Conservation (phyloP, 2,797 vertebrate genomes). For the Semotilus atromaculatus region DNA sequence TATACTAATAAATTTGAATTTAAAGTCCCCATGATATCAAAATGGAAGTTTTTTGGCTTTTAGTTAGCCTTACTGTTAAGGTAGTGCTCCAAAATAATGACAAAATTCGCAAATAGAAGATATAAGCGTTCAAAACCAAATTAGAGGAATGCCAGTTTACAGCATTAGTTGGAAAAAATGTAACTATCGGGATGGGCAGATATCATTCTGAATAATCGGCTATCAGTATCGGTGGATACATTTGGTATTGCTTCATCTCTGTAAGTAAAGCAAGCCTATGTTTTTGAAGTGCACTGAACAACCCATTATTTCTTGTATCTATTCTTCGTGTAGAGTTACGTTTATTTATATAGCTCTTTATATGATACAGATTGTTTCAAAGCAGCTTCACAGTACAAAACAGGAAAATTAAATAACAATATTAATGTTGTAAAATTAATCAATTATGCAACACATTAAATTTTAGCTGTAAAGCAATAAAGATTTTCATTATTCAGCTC, state of each 20-base stretch:
- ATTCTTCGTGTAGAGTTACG: no score
- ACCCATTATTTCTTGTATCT: background rate
- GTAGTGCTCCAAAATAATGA: background rate
- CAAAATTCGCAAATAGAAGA: no score
- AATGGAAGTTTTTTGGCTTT: no score
- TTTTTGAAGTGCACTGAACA: no score
- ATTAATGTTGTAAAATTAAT: background rate
- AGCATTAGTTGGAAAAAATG: no score
- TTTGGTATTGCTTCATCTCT: background rate
- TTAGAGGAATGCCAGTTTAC: no score
- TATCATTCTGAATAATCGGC: no score
- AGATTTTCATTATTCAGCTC: background rate
- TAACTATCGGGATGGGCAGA: background rate
- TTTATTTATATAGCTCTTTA: background rate
- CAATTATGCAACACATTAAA: background rate
- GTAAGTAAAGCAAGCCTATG: no score
- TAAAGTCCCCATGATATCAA: no score
- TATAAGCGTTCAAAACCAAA: no score
- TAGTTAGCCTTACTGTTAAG: background rate
- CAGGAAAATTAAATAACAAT: background rate
- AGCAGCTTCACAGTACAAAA: background rate
- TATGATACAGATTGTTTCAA: background rate
- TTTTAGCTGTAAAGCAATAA: background rate
- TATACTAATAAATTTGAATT: no score
- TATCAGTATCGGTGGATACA: no score